phyloP scores from a whole-genome alignment of 2,797 vertebrate species.

The Neosilurus hyrtlii region DNA sequence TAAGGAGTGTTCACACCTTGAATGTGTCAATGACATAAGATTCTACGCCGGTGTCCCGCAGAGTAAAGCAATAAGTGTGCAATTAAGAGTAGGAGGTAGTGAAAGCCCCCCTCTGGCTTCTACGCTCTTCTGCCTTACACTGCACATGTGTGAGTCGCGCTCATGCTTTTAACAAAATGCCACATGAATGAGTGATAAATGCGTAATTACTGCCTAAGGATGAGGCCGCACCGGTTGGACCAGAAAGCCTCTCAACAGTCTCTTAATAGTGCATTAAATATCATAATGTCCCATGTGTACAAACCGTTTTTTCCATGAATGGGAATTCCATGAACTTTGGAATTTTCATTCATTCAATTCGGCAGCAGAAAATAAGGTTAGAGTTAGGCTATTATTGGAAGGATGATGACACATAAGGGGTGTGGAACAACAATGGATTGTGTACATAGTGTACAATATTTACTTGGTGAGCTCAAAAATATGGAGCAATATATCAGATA shows the following conservation, averaged over 20 bases:
- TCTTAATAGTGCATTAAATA: constrained; percentile 61
- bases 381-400: constrained; percentile 44
- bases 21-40: not conserved
- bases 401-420: not conserved
- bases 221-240: constrained; percentile 51
- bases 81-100: constrained; percentile 30
- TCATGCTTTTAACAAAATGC: constrained; percentile 79
- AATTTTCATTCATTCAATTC: constrained; percentile 57
- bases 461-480: not conserved
- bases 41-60: constrained; percentile 12
- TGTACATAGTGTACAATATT: constrained; percentile 9
- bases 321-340: constrained; percentile 36
- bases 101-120: constrained; percentile 14
- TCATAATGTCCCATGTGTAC: constrained; percentile 55
- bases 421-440: constrained; percentile 13
- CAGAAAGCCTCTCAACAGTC: constrained; percentile 57
- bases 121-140: constrained; percentile 9
- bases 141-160: constrained; percentile 50
- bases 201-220: constrained; percentile 68
- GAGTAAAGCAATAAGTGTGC: constrained; percentile 15
- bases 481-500: not conserved
- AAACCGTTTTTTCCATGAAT: constrained; percentile 23
- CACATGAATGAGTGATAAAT: constrained; percentile 67
- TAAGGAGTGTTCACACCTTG: not conserved
- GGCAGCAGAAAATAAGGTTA: constrained; percentile 56